Conservation (phyloP, 2,888 invertebrate genomes). For the Diabrotica balteata region DNA sequence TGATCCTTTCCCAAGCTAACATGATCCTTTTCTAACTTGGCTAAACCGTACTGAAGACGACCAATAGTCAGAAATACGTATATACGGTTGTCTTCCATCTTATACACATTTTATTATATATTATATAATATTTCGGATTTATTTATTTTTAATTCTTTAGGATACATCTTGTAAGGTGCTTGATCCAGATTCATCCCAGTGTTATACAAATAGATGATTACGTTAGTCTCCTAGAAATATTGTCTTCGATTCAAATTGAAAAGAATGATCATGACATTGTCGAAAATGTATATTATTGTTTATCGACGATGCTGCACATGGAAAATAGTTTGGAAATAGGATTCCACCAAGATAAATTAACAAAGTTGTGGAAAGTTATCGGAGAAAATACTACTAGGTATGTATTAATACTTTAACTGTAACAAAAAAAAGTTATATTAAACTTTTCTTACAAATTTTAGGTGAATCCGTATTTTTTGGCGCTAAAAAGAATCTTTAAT, state of each 20-base stretch:
- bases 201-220: slow-evolving; percentile 55
- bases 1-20: no score
- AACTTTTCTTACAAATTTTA: no score
- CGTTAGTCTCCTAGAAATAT: slow-evolving; percentile 54
- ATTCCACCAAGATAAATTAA: slow-evolving; percentile 24
- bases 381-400: slow-evolving; percentile 42
- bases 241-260: slow-evolving; percentile 52
- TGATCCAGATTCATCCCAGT: slow-evolving; percentile 59
- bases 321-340: slow-evolving; percentile 19
- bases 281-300: slow-evolving; percentile 38
- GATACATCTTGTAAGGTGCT: slow-evolving; percentile 55
- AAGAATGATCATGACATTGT: slow-evolving; percentile 38
- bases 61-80: no score
- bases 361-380: slow-evolving; percentile 39
- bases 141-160: slow-evolving; percentile 42
- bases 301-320: slow-evolving; percentile 37
- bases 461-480: no score
- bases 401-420: neutral
- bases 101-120: no score
- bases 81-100: no score
- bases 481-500: no score
- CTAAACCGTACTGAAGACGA: no score
- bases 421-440: neutral
- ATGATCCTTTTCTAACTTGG: no score
- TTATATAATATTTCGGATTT: no score